These are phyloP conservation scores for Hydrocynus forskahlii DNA, from an alignment of 2,797 vertebrate genomes.

Conservation along the genomic window DNA sequence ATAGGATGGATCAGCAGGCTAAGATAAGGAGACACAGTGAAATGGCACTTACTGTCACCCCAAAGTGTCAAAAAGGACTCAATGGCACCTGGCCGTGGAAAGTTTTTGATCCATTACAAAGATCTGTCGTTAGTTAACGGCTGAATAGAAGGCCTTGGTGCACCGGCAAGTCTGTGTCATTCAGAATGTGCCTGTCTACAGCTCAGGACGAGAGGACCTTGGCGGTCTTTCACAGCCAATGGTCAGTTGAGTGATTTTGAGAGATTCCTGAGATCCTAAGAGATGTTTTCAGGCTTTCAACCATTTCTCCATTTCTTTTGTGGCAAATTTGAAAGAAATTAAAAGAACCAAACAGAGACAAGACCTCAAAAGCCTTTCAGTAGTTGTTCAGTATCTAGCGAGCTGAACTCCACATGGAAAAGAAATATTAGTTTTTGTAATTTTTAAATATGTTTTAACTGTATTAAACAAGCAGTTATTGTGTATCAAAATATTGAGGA, in stretches of 20 bases:
- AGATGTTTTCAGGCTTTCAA: neutral
- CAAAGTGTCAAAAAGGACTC: constrained; percentile 11
- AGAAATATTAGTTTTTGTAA: neutral
- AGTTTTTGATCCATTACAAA: constrained; percentile 32
- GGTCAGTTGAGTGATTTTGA: neutral
- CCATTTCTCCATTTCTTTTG: neutral
- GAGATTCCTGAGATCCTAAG: too few relatives aligned
- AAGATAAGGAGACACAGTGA: constrained; percentile 24
- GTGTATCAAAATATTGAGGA: too few relatives aligned
- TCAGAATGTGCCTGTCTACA: neutral
- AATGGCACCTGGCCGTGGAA: constrained; percentile 17
- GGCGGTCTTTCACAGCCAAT: neutral
- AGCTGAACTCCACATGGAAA: neutral
- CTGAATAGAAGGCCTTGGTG: neutral
- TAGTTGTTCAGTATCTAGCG: neutral
- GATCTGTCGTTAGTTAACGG: constrained; percentile 2
- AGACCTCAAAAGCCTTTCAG: neutral
- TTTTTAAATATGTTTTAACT: too few relatives aligned
- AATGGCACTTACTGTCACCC: constrained; percentile 31
- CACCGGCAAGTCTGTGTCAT: constrained; percentile 3
- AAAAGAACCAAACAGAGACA: neutral
- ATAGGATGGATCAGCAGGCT: constrained; percentile 3
- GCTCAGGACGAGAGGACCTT: neutral
- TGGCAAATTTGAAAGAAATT: neutral
- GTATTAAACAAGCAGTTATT: too few relatives aligned